A percentile compares a stretch with the other conserved stretches of the same genome.
Conservation (phyloP, 2,113 vertebrate species). For the Cynopterus brachyotis region DNA sequence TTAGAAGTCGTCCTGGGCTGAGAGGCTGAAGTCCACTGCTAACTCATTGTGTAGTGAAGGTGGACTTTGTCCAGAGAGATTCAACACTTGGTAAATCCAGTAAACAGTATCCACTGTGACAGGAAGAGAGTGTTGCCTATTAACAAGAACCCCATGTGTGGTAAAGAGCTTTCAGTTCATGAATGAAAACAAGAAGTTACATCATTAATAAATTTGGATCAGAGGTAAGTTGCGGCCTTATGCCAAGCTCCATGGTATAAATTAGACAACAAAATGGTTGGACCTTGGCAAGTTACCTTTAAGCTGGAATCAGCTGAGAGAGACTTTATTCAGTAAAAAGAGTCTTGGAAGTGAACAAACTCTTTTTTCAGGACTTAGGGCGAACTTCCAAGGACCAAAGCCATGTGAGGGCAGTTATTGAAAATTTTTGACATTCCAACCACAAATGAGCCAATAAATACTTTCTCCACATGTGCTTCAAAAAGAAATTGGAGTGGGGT, state of each 20-base stretch:
- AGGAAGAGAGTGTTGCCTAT: slow-evolving; percentile 73
- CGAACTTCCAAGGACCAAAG: slow-evolving; percentile 86
- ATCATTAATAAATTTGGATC: slow-evolving; percentile 85
- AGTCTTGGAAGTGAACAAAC: slow-evolving; percentile 81
- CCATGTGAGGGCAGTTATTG: slow-evolving; percentile 91
- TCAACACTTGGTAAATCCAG: slow-evolving; percentile 47
- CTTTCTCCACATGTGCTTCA: slow-evolving; percentile 93
- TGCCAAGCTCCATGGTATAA: slow-evolving; percentile 84
- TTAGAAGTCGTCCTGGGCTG: slow-evolving; percentile 41
- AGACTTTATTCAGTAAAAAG: slow-evolving; percentile 86
- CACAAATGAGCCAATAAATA: slow-evolving; percentile 95
- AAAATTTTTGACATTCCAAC: slow-evolving; percentile 95
- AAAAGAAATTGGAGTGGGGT: slow-evolving; percentile 87
- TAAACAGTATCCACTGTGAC: slow-evolving; percentile 33
- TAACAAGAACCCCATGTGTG: slow-evolving; percentile 78
- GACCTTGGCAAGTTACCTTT: slow-evolving; percentile 84
- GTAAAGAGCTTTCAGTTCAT: slow-evolving; percentile 80
- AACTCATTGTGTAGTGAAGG: neutral
- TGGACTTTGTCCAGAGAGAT: slow-evolving; percentile 25
- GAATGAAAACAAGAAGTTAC: slow-evolving; percentile 87
- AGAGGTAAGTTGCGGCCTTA: slow-evolving; percentile 79
- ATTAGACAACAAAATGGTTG: slow-evolving; percentile 86
- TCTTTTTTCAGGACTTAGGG: slow-evolving; percentile 80
- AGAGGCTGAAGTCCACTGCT: slow-evolving; percentile 7
- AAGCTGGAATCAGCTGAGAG: slow-evolving; percentile 87